Evolutionary conservation across 2,888 invertebrate genomes (phyloP).

Genomic region (Ashinkailepas kermadecensis): DNA sequence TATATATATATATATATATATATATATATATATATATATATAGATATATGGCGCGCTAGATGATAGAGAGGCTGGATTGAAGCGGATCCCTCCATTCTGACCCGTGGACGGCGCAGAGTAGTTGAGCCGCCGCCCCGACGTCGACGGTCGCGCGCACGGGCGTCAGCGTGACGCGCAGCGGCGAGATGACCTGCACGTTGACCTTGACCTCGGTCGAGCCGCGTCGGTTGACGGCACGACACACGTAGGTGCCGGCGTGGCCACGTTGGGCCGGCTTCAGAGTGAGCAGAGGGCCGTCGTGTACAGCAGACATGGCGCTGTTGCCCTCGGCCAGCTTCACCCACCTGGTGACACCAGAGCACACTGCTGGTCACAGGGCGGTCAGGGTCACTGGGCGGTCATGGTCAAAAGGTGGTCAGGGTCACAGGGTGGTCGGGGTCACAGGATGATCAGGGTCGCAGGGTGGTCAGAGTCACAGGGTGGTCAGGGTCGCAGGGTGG

Average conservation of each 20-base stretch:
- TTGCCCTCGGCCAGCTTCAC: background rate
- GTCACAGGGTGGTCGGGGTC: too few species aligned
- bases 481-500: too few species aligned
- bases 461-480: too few species aligned
- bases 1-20: too few species aligned
- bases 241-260: slow-evolving; percentile 42
- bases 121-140: background rate
- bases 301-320: background rate
- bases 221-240: slow-evolving; percentile 41
- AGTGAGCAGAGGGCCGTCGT: slow-evolving; percentile 31
- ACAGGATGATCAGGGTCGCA: too few species aligned
- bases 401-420: too few species aligned
- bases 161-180: slow-evolving; percentile 3
- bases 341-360: background rate
- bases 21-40: too few species aligned
- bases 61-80: too few species aligned
- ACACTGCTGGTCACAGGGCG: too few species aligned
- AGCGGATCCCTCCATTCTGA: background rate
- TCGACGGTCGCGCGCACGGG: background rate
- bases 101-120: background rate
- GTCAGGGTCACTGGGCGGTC: too few species aligned
- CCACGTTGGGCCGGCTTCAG: slow-evolving; percentile 27
- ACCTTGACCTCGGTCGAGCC: slow-evolving; percentile 38
- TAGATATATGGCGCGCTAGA: too few species aligned
- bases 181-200: slow-evolving; percentile 30